Evolutionary conservation across 2,797 vertebrate species (phyloP), one percentile per base, ranked within the genome.

Genomic region (Triplophysa yarkandensis): DNA sequence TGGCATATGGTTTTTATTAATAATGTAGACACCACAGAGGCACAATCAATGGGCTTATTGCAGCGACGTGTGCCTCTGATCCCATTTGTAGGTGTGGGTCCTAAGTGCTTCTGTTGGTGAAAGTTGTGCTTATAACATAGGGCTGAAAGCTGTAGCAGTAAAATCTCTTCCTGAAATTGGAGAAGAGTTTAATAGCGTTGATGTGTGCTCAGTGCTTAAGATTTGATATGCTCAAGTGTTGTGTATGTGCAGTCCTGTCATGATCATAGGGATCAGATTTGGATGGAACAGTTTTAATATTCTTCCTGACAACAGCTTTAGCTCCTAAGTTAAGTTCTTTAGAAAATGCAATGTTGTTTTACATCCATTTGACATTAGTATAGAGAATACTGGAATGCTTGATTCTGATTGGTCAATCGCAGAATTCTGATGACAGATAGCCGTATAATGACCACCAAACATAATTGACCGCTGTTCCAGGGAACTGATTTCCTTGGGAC

Each of bases 1-100:
- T 41, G 74, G 41, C 77, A 77, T 81, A 77, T 74, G 66, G 52
- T 50, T 81, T 55, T 44, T 68, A 81, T 79, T 62, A 81, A 81
- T 81, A 79, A 81, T 81, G 77, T 54, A 81, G 32, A 41, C 34
- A 21, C 36, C 55, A 52, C 64, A 28, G 43, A 23, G 57, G 62
- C 50, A 74, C 71, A 74, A 34, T 61, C 80, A 52, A 50, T 52
- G 43, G 72, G 64, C 64, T 71, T 65, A 65, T 65, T 30, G 65
- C 71, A 48, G 36, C 61, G 63, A 73, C n/a, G 28, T 73, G n/a
- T 11, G 28, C 43, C 66, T 66, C 27, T 76, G 58, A 57, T 70
- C 61, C 50, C 41, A 23, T 79, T 81, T 79, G 55, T 67, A 68
- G 68, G 48, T 71, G 34, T 66, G 66, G 68, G 57, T 78, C 39